Conservation (phyloP, 2,888 invertebrate genomes). For the Xestobium rufovillosum region DNA sequence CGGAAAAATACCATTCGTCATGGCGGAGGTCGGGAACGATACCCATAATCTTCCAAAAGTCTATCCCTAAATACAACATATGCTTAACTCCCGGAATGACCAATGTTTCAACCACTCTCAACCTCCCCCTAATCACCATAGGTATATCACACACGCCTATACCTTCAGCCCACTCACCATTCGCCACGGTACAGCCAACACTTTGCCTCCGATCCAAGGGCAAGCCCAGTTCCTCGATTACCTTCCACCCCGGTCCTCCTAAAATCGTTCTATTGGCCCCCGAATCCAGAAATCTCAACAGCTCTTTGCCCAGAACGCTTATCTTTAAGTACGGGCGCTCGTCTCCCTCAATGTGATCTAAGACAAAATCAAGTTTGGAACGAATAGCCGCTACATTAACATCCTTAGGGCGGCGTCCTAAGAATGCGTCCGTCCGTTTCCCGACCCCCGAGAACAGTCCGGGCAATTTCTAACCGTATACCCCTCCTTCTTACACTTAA, state of each 20-base stretch:
- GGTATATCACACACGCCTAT: no score
- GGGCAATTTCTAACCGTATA: conserved; percentile 16
- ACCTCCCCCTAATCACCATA: no score
- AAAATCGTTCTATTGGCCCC: conserved; percentile 15
- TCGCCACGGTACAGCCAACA: no score
- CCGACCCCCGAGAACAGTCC: conserved; percentile 13
- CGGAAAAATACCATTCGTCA: conserved; percentile 13
- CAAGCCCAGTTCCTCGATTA: conserved; percentile 13
- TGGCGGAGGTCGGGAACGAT: no score
- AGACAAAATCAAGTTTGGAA: no score
- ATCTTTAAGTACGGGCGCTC: background rate
- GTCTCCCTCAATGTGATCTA: background rate
- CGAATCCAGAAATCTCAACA: conserved; percentile 12
- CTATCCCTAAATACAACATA: conserved; percentile 12
- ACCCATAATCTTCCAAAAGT: conserved; percentile 2
- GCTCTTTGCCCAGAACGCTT: conserved; percentile 6
- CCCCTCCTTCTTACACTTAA: conserved; percentile 11
- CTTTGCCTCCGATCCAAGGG: no score
- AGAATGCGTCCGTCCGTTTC: conserved; percentile 15
- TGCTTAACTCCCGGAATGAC: conserved; percentile 11
- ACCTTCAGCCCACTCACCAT: no score
- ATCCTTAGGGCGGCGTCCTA: conserved; percentile 10
- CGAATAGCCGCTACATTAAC: no score
- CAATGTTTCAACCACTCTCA: conserved; percentile 9
- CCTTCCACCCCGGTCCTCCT: conserved; percentile 14